Conservation (phyloP, 2,888 invertebrate genomes). For the Pammene fasciana region DNA sequence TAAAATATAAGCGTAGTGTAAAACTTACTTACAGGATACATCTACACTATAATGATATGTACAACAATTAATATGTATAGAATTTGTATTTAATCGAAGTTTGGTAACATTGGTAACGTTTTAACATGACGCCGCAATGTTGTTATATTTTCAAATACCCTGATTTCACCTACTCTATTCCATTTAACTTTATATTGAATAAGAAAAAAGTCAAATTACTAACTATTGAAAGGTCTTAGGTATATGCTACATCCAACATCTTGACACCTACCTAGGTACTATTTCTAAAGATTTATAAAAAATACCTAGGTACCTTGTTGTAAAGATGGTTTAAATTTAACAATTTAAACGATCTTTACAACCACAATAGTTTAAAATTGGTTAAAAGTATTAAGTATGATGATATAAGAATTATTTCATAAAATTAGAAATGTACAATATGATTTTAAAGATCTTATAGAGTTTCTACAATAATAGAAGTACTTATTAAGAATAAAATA, state of each 20-base stretch:
- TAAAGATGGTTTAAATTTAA: too few relatives aligned
- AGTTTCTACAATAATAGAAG: background rate
- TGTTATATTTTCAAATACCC: slow-evolving; percentile 6
- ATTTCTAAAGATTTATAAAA: too few relatives aligned
- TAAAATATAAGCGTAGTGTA: slow-evolving; percentile 38
- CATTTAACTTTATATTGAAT: background rate
- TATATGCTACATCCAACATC: too few relatives aligned
- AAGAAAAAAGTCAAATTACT: background rate
- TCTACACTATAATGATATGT: slow-evolving; percentile 26
- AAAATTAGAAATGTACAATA: too few relatives aligned
- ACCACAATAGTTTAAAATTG: too few relatives aligned
- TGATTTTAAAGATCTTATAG: background rate
- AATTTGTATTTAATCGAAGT: slow-evolving; percentile 7
- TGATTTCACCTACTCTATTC: background rate
- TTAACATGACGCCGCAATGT: slow-evolving; percentile 7
- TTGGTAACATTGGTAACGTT: slow-evolving; percentile 17
- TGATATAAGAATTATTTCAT: too few relatives aligned
- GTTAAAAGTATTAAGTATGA: too few relatives aligned
- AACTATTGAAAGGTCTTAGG: background rate
- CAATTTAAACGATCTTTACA: too few relatives aligned
- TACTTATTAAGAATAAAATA: background rate
- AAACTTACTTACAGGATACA: slow-evolving; percentile 28
- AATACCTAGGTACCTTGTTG: too few relatives aligned
- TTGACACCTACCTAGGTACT: too few relatives aligned
- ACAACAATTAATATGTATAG: slow-evolving; percentile 3